These are phyloP conservation scores for Drusus annulatus DNA, from an alignment of 1,140 invertebrate species.

Conservation along the genomic window DNA sequence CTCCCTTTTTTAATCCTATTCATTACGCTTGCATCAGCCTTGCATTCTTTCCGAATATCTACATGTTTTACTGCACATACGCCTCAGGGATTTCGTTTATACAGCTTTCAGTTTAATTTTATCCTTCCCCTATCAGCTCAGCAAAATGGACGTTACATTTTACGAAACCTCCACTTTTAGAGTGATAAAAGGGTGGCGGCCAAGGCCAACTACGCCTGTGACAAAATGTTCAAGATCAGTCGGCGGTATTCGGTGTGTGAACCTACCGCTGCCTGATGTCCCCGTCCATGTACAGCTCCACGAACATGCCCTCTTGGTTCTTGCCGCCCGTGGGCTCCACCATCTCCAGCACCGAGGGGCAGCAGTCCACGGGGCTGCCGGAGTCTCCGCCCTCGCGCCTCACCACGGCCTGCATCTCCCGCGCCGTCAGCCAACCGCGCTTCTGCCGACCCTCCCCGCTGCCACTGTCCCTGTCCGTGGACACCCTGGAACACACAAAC, in stretches of 20 bases:
- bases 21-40: no score
- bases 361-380: constrained; percentile 80
- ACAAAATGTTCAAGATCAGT: no score
- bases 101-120: no score
- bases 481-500: not conserved
- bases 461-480: constrained; percentile 35
- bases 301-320: constrained; percentile 79
- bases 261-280: constrained; percentile 71
- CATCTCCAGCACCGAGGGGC: constrained; percentile 83
- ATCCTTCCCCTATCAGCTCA: no score
- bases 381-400: constrained; percentile 73
- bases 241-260: no score
- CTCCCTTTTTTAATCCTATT: no score
- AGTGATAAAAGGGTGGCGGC: not conserved
- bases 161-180: no score
- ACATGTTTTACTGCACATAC: no score
- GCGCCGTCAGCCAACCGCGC: constrained; percentile 63
- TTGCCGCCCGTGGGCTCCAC: constrained; percentile 83
- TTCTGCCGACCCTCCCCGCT: constrained; percentile 44
- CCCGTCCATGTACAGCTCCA: constrained; percentile 83
- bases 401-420: constrained; percentile 77
- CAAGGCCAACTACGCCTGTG: no score
- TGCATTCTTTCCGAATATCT: no score
- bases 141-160: no score
- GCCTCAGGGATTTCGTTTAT: no score